phyloP scores from a whole-genome alignment of 2,797 vertebrate genomes.

The Limnodromus scolopaceus region DNA sequence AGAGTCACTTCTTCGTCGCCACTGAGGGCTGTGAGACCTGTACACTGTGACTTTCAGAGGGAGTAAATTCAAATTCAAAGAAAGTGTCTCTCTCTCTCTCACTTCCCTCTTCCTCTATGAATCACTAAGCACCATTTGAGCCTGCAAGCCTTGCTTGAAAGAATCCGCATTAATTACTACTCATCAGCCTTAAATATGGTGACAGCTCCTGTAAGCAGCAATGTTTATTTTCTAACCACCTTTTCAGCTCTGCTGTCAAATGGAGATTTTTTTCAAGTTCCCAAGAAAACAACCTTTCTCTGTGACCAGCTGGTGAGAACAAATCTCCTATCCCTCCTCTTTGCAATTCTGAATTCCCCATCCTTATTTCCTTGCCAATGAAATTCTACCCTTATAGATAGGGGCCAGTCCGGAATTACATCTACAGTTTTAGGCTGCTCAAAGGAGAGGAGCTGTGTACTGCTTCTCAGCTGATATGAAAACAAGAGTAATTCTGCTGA shows the following conservation, averaged over 20 bases:
- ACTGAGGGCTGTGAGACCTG: neutral
- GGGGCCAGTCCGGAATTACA: neutral
- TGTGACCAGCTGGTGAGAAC: slow-evolving; percentile 56
- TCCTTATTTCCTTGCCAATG: slow-evolving; percentile 35
- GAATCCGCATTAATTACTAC: slow-evolving; percentile 71
- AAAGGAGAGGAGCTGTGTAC: neutral
- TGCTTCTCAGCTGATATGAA: neutral
- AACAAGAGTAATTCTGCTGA: neutral
- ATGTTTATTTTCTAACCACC: slow-evolving; percentile 73
- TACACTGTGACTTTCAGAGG: neutral
- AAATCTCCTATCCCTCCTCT: neutral
- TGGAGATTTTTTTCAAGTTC: slow-evolving; percentile 34
- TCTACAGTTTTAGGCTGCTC: neutral
- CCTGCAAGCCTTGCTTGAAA: slow-evolving; percentile 56
- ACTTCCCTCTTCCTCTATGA: slow-evolving; percentile 4
- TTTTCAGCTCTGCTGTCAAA: slow-evolving; percentile 71
- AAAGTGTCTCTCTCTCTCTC: neutral
- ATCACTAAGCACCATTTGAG: slow-evolving; percentile 18
- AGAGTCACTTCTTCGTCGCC: neutral
- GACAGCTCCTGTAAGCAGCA: slow-evolving; percentile 67
- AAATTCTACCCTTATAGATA: slow-evolving; percentile 36
- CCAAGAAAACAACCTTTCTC: slow-evolving; percentile 62
- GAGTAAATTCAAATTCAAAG: neutral
- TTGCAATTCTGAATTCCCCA: neutral
- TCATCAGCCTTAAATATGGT: slow-evolving; percentile 74